Base-by-base conservation (phyloP, 2,797 vertebrate species). In the Rhynchotus rufescens region DNA sequence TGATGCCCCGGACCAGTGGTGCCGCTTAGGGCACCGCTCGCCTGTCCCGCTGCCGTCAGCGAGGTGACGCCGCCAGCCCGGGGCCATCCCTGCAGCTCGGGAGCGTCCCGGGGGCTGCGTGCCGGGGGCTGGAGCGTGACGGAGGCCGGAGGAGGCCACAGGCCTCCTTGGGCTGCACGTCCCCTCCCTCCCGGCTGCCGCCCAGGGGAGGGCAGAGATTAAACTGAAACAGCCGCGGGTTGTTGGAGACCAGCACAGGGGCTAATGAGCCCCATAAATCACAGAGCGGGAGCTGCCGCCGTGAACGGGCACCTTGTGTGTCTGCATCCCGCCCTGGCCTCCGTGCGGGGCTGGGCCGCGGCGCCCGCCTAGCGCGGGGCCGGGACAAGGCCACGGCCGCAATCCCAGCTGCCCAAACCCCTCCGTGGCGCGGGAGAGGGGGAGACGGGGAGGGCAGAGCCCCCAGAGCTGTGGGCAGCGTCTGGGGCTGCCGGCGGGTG, bases 241-340 rank as follows among this genome's bases (percentile, higher is more conserved):
- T 61, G 60, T 76, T 88, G 64, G 28, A 78, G 23, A 30, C 38
- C 16, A 61, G 84, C 73, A 25, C 23, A 51, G 49, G 7, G 23
- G 49, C 47, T 94, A 95, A 95, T 91, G 85, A 94, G 67, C 62
- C 84, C 88, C 84, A 91, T 93, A 81, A 92, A 95, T 95, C 91
- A 95, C 5, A 0, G 6, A 2, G 15, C 57, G 38, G 38, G 0
- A 0, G 66, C n/a, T 12, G 0, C 25, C 82, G 56, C 69, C 51
- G 22, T 0, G 0, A 83, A 40, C 61, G 61, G 83, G 38, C 38
- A 1, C 36, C 62, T 67, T 62, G 86, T 79, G 60, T 65, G 32
- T 30, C 20, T 77, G 69, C 51, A 4, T 42, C 73, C 59, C 60
- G 9, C 28, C 9, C 11, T 12, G 6, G 22, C 47, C 47, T 12